phyloP scores from a whole-genome alignment of 2,888 invertebrate genomes.

The Anodontia alba region DNA sequence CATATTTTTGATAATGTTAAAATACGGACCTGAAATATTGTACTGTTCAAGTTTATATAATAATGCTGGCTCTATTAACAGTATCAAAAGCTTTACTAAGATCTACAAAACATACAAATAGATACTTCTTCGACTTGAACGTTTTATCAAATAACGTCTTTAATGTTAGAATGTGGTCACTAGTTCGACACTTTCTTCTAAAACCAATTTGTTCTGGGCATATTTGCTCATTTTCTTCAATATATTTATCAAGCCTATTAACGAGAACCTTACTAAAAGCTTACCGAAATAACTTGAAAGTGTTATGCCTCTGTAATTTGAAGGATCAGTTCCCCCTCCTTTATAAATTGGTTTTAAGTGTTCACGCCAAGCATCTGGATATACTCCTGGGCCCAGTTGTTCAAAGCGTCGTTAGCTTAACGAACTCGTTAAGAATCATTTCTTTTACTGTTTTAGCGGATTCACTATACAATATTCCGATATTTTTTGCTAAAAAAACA shows the following conservation, averaged over 20 bases:
- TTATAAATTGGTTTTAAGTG: conserved; percentile 6
- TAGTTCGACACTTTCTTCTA: background rate
- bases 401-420: too few species aligned
- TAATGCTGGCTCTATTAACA: background rate
- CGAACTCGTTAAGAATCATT: too few species aligned
- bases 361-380: background rate
- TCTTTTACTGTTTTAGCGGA: too few species aligned
- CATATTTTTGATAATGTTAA: background rate
- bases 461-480: too few species aligned
- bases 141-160: background rate
- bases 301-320: background rate
- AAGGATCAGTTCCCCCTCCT: background rate
- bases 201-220: background rate
- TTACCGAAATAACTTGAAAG: background rate
- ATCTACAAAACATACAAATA: background rate
- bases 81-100: background rate
- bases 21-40: background rate
- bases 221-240: background rate
- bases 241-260: background rate
- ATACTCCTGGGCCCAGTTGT: too few species aligned
- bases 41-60: background rate
- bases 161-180: background rate
- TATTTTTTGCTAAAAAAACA: too few species aligned
- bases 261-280: background rate
- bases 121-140: background rate